Evolutionary conservation across 92 coral and sea anemone genomes (phyloP).

Genomic region (Micromussa lordhowensis): DNA sequence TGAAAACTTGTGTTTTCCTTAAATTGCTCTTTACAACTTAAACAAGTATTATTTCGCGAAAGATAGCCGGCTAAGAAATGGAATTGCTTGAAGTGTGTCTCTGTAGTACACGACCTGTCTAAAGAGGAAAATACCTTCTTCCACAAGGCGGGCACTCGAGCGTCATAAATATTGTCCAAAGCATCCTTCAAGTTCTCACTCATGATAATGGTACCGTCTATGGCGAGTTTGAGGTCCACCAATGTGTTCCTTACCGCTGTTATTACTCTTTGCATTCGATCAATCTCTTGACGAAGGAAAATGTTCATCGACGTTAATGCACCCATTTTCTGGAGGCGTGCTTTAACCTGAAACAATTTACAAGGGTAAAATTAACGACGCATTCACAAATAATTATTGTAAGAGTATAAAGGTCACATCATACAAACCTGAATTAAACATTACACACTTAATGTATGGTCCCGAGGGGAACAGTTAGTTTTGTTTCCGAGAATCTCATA

Average conservation of each 20-base stretch:
- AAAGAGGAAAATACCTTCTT: constrained; percentile 69
- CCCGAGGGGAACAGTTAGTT: too few relatives aligned
- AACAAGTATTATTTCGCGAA: too few relatives aligned
- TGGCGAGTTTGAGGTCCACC: constrained; percentile 91
- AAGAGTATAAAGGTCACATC: too few relatives aligned
- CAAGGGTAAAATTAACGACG: neutral
- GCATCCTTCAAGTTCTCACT: constrained; percentile 99
- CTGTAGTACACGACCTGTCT: neutral
- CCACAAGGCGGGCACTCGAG: constrained; percentile 97
- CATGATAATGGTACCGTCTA: constrained; percentile 99
- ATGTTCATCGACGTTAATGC: constrained; percentile 98
- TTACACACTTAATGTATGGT: too few relatives aligned
- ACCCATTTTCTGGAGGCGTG: constrained; percentile 98
- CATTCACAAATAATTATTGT: neutral
- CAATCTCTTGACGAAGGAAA: constrained; percentile 98
- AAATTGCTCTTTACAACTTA: too few relatives aligned
- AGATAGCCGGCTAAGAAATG: too few relatives aligned
- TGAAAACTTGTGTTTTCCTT: too few relatives aligned
- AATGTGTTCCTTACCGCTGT: constrained; percentile 88
- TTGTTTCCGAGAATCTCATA: too few relatives aligned
- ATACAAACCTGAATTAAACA: too few relatives aligned
- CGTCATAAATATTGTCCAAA: constrained; percentile 95
- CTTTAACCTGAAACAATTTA: constrained; percentile 71
- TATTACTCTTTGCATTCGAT: constrained; percentile 98
- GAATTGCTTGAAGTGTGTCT: neutral